A percentile compares a stretch with the other conserved stretches of the same genome.
These are phyloP conservation scores for Tachystola acroxantha DNA, from an alignment of 2,888 invertebrate species.

Conservation along the genomic window DNA sequence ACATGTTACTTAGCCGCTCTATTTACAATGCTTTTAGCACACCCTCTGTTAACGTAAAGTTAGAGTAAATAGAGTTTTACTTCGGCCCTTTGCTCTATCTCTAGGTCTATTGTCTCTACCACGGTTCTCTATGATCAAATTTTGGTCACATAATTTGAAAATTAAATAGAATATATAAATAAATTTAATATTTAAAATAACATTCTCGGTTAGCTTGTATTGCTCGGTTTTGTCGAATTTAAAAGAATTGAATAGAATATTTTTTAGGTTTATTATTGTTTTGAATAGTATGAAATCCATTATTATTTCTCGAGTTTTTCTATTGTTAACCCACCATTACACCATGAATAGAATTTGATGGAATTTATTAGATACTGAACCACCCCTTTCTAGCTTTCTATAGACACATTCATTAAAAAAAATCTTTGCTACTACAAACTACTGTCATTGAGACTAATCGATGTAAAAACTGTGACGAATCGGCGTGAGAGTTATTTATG, in stretches of 20 bases:
- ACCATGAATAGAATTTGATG: background rate
- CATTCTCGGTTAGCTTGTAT: no score
- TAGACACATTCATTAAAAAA: slow-evolving; percentile 4
- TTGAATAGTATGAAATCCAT: no score
- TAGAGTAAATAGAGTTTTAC: slow-evolving; percentile 47
- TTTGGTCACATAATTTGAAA: no score
- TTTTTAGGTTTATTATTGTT: no score
- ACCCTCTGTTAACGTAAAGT: slow-evolving; percentile 54
- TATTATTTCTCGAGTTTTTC: no score
- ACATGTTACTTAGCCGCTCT: slow-evolving; percentile 65
- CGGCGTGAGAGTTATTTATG: slow-evolving; percentile 50
- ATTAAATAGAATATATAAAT: no score
- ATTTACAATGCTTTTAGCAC: slow-evolving; percentile 73
- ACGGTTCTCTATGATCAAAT: no score
- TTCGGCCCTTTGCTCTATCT: slow-evolving; percentile 8
- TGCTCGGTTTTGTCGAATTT: no score
- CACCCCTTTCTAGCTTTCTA: slow-evolving; percentile 20
- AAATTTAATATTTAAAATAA: no score
- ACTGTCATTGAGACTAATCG: slow-evolving; percentile 45
- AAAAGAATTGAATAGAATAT: no score
- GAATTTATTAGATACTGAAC: background rate
- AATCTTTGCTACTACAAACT: slow-evolving; percentile 24
- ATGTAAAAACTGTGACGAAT: slow-evolving; percentile 65
- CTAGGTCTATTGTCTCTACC: no score
- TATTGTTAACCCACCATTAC: no score